phyloP scores from a whole-genome alignment of 2,113 vertebrate species.

The Macrotis lagotis region DNA sequence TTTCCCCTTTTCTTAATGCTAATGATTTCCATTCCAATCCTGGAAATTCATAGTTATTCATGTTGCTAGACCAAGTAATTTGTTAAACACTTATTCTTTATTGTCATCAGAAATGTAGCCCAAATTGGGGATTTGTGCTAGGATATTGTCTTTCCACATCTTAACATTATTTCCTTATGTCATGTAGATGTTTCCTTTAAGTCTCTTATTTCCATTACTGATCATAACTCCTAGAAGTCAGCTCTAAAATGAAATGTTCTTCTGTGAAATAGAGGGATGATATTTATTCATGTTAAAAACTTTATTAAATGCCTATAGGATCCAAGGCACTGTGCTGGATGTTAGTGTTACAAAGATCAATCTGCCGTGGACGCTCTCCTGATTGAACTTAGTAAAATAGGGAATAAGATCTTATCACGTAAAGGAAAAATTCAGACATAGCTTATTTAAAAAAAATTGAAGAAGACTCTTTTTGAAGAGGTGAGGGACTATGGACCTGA shows the following conservation, averaged over 20 bases:
- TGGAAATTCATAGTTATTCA: not conserved
- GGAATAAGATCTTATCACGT: not conserved
- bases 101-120: not conserved
- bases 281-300: not conserved
- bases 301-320: not conserved
- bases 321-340: not conserved
- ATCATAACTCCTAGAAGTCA: not conserved
- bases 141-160: not conserved
- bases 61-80: not conserved
- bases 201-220: not conserved
- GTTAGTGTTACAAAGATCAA: not conserved
- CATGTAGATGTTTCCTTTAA: slow-evolving; percentile 7
- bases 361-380: not conserved
- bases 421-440: not conserved
- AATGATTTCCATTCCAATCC: not conserved
- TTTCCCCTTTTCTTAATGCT: not conserved
- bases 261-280: not conserved
- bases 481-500: no score
- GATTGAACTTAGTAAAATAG: not conserved
- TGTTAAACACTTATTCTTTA: not conserved
- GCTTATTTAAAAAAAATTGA: no score
- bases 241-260: not conserved
- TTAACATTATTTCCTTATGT: slow-evolving; percentile 9
- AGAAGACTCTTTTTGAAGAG: no score
- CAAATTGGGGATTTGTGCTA: not conserved